Evolutionary conservation across 2,113 vertebrate genomes (phyloP).

Genomic region (Phocoena sinus): DNA sequence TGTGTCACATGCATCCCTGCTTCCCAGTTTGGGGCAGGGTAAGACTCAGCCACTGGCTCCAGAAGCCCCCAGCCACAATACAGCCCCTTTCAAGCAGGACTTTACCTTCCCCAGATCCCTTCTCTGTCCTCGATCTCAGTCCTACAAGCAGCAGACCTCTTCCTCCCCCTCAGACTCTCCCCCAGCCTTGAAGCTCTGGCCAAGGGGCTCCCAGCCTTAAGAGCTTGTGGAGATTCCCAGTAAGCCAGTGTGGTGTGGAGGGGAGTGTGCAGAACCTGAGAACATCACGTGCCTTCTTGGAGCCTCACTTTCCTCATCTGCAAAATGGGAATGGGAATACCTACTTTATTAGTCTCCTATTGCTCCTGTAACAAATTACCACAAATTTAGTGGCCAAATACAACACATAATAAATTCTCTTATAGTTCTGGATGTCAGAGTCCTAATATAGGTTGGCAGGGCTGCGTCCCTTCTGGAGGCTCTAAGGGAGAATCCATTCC

Average conservation of each 20-base stretch:
- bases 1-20: not conserved
- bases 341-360: not conserved
- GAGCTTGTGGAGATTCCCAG: not conserved
- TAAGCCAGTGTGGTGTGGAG: not conserved
- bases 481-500: not conserved
- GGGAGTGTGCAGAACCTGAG: not conserved
- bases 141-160: not conserved
- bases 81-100: not conserved
- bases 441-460: not conserved
- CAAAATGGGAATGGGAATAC: not conserved
- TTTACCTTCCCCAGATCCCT: not conserved
- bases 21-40: not conserved
- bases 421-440: not conserved
- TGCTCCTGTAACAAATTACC: not conserved
- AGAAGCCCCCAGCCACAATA: not conserved
- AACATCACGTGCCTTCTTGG: not conserved
- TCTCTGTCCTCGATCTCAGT: not conserved
- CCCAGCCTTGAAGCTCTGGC: not conserved
- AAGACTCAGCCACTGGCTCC: not conserved
- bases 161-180: not conserved
- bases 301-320: not conserved
- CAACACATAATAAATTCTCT: not conserved
- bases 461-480: not conserved
- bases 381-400: not conserved
- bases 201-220: not conserved